These are phyloP conservation scores for Parelbella ahira DNA, from an alignment of 2,888 invertebrate genomes.

Conservation along the genomic window DNA sequence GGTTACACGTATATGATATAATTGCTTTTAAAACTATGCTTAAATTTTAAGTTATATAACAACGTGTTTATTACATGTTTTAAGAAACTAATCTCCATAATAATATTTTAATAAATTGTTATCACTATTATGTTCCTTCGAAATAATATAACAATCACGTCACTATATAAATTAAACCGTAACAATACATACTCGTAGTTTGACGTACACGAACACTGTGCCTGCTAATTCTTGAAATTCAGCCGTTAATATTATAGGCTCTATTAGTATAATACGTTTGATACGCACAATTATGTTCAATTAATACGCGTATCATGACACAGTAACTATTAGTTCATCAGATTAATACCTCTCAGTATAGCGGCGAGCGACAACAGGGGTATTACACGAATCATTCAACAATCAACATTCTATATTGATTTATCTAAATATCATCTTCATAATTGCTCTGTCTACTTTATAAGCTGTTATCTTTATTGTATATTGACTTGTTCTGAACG, in stretches of 20 bases:
- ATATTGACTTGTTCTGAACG: not conserved
- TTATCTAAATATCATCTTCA: constrained; percentile 14
- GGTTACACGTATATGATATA: too few species aligned
- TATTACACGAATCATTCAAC: constrained; percentile 17
- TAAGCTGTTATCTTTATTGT: not conserved
- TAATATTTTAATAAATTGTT: too few species aligned
- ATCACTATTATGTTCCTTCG: too few species aligned
- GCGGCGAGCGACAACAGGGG: constrained; percentile 17
- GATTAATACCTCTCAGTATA: constrained; percentile 9
- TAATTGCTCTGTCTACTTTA: constrained; percentile 10
- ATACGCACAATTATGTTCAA: constrained; percentile 6
- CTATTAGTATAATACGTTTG: constrained; percentile 16
- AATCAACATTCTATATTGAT: constrained; percentile 16
- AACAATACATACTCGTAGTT: too few species aligned
- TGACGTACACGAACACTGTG: not conserved
- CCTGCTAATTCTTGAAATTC: constrained; percentile 1
- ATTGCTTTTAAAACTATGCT: too few species aligned
- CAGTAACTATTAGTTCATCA: constrained; percentile 16
- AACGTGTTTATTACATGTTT: too few species aligned
- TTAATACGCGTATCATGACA: constrained; percentile 10
- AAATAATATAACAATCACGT: too few species aligned
- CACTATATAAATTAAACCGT: too few species aligned
- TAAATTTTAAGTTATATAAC: too few species aligned
- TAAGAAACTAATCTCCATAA: too few species aligned
- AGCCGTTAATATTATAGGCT: constrained; percentile 12